Evolutionary conservation across 2,797 vertebrate genomes (phyloP).

Genomic region (Acrocephalus scirpaceus): DNA sequence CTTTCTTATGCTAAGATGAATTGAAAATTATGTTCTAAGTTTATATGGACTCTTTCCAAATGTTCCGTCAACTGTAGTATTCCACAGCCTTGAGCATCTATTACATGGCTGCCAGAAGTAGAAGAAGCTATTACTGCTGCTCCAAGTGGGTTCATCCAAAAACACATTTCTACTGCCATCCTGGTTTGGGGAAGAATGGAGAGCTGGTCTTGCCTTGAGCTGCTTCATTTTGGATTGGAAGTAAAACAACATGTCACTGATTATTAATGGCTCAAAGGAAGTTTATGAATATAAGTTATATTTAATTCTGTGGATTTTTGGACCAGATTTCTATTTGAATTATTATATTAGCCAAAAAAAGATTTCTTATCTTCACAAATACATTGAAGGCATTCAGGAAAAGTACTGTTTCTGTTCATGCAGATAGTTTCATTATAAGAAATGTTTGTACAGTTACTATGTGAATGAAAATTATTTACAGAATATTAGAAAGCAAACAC

Average conservation of each 20-base stretch:
- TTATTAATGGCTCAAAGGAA: not conserved
- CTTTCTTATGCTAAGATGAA: not conserved
- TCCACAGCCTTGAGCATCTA: not conserved
- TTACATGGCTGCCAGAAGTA: not conserved
- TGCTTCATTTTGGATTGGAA: not conserved
- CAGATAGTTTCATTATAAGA: not conserved
- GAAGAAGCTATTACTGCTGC: not conserved
- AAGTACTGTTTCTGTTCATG: not conserved
- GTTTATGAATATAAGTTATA: not conserved
- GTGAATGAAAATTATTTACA: not conserved
- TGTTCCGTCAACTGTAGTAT: not conserved
- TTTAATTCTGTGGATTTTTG: not conserved
- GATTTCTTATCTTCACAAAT: not conserved
- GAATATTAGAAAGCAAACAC: not conserved
- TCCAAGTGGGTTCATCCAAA: not conserved
- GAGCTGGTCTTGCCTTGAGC: not conserved
- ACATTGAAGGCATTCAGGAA: not conserved
- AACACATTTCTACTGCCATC: not conserved
- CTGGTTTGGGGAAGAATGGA: not conserved
- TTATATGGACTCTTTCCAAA: not conserved
- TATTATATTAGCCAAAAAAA: not conserved
- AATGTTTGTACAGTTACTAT: not conserved
- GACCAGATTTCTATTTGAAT: not conserved
- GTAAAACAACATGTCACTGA: not conserved
- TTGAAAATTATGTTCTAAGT: not conserved